These are phyloP conservation scores for Rhinogobio ventralis DNA, from an alignment of 2,797 vertebrate species.

Conservation along the genomic window DNA sequence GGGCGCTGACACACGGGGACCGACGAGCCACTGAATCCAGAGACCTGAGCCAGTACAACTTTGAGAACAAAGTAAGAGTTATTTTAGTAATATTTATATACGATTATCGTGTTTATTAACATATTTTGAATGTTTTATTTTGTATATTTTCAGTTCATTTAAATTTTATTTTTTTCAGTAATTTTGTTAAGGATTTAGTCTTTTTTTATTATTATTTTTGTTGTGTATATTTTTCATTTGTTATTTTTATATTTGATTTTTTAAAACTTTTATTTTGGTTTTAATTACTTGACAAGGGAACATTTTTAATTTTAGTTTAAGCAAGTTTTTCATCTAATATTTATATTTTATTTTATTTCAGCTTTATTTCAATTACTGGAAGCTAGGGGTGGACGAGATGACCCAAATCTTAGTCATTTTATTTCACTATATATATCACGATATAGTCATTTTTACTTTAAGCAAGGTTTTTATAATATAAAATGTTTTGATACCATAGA, in stretches of 20 bases:
- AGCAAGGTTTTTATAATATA: too few relatives aligned
- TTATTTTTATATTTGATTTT: neutral
- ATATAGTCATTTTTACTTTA: too few relatives aligned
- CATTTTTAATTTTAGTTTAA: neutral
- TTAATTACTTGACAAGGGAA: neutral
- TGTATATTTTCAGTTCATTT: neutral
- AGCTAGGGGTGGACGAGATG: too few relatives aligned
- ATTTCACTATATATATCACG: too few relatives aligned
- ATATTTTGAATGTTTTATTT: neutral
- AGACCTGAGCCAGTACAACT: constrained; percentile 99
- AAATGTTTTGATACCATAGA: too few relatives aligned
- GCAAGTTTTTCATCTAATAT: neutral
- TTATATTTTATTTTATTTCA: neutral
- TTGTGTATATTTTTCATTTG: neutral
- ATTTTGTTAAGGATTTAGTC: too few relatives aligned
- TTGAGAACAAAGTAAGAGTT: constrained; percentile 92
- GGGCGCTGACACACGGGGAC: constrained; percentile 96
- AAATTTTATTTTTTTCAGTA: neutral
- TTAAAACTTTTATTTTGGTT: neutral
- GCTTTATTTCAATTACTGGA: too few relatives aligned
- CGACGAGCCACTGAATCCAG: constrained; percentile 93
- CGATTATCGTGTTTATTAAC: neutral
- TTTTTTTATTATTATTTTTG: neutral
- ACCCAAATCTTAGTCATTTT: too few relatives aligned
- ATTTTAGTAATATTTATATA: neutral